These are phyloP conservation scores for Drosophila bunnanda DNA, from an alignment of 2,888 invertebrate species.

Conservation along the genomic window DNA sequence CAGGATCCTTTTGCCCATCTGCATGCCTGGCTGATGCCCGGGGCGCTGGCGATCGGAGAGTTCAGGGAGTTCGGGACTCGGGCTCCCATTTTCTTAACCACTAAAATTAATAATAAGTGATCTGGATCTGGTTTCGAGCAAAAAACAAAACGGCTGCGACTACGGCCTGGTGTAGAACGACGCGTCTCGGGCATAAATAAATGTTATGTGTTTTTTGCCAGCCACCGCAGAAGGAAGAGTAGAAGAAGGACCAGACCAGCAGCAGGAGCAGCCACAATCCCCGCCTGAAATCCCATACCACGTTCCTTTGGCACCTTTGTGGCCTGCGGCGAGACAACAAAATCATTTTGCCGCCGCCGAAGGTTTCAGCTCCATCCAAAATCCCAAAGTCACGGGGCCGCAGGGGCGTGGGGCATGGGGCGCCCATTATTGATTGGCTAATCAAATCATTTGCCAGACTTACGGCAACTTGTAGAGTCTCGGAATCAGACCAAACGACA, in stretches of 20 bases:
- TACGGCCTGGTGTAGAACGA: slow-evolving; percentile 35
- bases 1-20: slow-evolving; percentile 76
- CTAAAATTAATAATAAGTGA: slow-evolving; percentile 84
- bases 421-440: slow-evolving; percentile 78
- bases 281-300: slow-evolving; percentile 52
- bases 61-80: slow-evolving; percentile 37
- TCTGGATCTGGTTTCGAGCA: slow-evolving; percentile 82
- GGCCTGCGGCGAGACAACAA: slow-evolving; percentile 84
- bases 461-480: slow-evolving; percentile 42
- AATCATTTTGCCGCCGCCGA: slow-evolving; percentile 82
- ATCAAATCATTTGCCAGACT: slow-evolving; percentile 73
- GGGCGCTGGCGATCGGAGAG: slow-evolving; percentile 64
- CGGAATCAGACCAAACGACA: slow-evolving; percentile 58
- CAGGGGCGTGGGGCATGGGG: slow-evolving; percentile 18
- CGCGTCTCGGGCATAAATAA: slow-evolving; percentile 72
- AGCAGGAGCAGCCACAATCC: slow-evolving; percentile 72
- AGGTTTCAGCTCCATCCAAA: slow-evolving; percentile 51
- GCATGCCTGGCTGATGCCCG: slow-evolving; percentile 74
- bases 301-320: slow-evolving; percentile 81
- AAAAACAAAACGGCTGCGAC: slow-evolving; percentile 39
- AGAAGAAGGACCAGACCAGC: slow-evolving; percentile 25
- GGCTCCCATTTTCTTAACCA: slow-evolving; percentile 81
- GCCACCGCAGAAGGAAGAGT: slow-evolving; percentile 74
- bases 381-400: slow-evolving; percentile 4
- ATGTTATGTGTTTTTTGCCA: slow-evolving; percentile 79